A percentile compares a stretch with the other conserved stretches of the same genome.
Evolutionary conservation across 2,113 vertebrate species (phyloP).

Genomic region (Ginglymostoma cirratum): DNA sequence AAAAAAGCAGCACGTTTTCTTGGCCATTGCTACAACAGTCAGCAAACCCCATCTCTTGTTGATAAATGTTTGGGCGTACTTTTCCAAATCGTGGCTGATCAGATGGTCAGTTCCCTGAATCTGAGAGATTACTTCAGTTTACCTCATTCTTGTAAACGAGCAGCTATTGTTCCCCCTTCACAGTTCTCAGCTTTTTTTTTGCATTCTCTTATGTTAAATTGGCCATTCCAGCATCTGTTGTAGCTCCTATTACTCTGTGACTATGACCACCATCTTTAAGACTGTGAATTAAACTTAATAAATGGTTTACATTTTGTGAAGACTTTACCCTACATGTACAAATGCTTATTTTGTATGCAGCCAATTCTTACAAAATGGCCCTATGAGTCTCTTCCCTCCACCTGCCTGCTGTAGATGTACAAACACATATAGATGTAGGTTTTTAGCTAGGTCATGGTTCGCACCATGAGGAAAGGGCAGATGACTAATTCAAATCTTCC

Average conservation of each 20-base stretch:
- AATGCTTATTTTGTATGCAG: not conserved
- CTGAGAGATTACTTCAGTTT: not conserved
- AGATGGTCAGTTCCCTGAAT: not conserved
- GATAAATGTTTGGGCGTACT: not conserved
- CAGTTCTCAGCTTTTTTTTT: not conserved
- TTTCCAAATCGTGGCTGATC: not conserved
- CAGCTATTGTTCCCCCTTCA: not conserved
- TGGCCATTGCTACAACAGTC: not conserved
- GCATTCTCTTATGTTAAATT: not conserved
- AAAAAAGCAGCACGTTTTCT: not conserved
- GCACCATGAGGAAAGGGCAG: not conserved
- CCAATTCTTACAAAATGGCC: not conserved
- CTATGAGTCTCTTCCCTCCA: not conserved
- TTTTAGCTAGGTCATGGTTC: not conserved
- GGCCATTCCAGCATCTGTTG: not conserved
- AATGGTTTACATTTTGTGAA: constrained; percentile 35
- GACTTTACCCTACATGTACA: not conserved
- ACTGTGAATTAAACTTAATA: constrained; percentile 9
- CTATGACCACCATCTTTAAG: not conserved
- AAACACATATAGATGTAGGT: not conserved
- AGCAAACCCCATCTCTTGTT: not conserved
- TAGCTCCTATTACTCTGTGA: not conserved
- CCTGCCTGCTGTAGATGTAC: not conserved
- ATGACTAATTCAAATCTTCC: not conserved
- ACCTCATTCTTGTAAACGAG: constrained; percentile 3